Evolutionary conservation across 2,888 invertebrate genomes (phyloP).

Genomic region (Nebria brevicollis): DNA sequence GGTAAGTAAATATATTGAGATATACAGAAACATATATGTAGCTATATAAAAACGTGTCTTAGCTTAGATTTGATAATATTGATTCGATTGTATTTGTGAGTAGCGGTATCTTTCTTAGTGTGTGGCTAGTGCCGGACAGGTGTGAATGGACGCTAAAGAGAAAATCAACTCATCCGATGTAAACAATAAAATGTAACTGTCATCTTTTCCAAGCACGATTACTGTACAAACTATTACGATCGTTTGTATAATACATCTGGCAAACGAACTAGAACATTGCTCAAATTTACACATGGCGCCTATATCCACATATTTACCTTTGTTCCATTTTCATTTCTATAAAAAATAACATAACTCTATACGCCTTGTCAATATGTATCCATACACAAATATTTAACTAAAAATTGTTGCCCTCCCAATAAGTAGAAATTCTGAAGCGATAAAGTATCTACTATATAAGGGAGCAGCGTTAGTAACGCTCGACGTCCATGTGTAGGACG

Average conservation of each 20-base stretch:
- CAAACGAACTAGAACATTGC: background rate
- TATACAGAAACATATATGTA: no score
- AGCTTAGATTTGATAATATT: background rate
- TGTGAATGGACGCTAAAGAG: slow-evolving; percentile 18
- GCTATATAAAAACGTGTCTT: no score
- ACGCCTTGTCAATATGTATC: background rate
- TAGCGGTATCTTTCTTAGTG: background rate
- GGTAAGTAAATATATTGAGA: background rate
- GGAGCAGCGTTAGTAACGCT: no score
- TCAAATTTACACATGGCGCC: background rate
- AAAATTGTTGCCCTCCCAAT: no score
- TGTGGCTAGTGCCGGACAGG: slow-evolving; percentile 8
- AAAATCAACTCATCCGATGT: slow-evolving; percentile 15
- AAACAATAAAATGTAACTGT: slow-evolving; percentile 12
- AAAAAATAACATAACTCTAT: background rate
- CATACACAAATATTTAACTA: background rate
- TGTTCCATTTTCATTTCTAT: background rate
- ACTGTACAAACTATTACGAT: slow-evolving; percentile 23
- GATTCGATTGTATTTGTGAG: slow-evolving; percentile 2
- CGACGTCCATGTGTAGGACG: no score
- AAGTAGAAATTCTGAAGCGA: no score
- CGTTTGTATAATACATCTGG: slow-evolving; percentile 9
- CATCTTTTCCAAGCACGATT: slow-evolving; percentile 8
- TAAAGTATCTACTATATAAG: no score
- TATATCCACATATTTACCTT: background rate